Percentiles rank a stretch among this genome's conserved stretches.
phyloP scores from a whole-genome alignment of 2,113 vertebrate genomes.

The Tretioscincus oriximinensis region DNA sequence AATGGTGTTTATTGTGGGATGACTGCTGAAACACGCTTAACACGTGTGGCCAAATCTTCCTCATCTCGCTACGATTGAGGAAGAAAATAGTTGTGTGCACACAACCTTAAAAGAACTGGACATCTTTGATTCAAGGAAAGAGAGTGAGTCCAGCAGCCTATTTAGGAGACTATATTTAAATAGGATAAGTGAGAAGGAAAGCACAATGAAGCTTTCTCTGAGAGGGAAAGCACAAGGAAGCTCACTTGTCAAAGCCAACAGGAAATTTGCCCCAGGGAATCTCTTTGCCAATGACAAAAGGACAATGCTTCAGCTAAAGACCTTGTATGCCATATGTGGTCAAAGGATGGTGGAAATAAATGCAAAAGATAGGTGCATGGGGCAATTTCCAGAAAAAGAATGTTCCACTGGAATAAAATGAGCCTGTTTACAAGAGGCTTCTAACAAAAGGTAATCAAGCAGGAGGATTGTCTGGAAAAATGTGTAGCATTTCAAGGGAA shows the following conservation, averaged over 20 bases:
- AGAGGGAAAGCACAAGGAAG: neutral
- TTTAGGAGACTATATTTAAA: neutral
- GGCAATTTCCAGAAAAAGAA: neutral
- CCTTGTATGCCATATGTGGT: neutral
- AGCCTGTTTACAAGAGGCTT: neutral
- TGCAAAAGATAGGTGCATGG: constrained; percentile 1
- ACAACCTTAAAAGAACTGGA: too few species aligned
- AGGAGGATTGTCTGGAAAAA: neutral
- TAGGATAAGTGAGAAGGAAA: neutral
- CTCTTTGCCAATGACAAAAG: constrained; percentile 6
- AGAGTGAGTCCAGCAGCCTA: neutral
- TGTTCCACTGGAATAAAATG: neutral
- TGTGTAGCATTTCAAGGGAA: neutral
- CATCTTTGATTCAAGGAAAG: neutral
- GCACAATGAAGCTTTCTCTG: neutral
- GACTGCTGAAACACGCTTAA: too few species aligned
- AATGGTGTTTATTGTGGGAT: too few species aligned
- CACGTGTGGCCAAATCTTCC: too few species aligned
- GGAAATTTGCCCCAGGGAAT: constrained; percentile 3
- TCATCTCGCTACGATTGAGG: too few species aligned
- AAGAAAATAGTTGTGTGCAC: too few species aligned
- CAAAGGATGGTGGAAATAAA: constrained; percentile 11
- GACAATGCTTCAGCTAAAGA: neutral
- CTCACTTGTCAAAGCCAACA: neutral
- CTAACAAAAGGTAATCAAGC: neutral